Evolutionary conservation across 2,113 vertebrate genomes (phyloP), one percentile per base, ranked within the genome.

Genomic region (Oryzias javanicus): DNA sequence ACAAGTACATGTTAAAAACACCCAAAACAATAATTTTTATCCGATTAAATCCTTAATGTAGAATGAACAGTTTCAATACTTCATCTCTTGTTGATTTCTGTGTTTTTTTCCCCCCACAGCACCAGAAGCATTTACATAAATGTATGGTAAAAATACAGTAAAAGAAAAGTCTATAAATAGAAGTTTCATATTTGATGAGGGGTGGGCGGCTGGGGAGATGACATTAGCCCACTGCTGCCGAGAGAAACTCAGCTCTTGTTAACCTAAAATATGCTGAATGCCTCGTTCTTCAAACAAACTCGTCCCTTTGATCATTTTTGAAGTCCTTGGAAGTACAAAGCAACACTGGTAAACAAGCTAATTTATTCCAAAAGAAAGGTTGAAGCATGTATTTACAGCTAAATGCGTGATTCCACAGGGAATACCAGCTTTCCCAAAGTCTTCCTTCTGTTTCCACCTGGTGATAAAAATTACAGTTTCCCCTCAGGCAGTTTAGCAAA

Each of bases 351-450:
- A 87, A 81, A 86, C 81, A 86, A 85, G 88, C 72, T 79, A 87
- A 91, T 92, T 82, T 85, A 90, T 89, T 84, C 85, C 59, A 67
- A 83, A n/a, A 83, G 77, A 78, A 83, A 88, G 80, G 80, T 83
- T 88, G 83, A 75, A 80, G 79, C 65, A 52, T 72, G 75, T 89
- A 89, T 90, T 86, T 87, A 81, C 86, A 80, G 88, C 84, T 86
- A 87, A 90, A 85, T 81, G 79, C 51, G 76, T 60, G 81, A 79
- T 69, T 77, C 83, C 77, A 25, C 10, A 18, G 80, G 84, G 83
- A 83, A 78, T 67, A 69, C 58, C 54, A 22, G 64, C 61, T 54
- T 20, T 44, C 20, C 15, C 70, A 15, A 45, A 46, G 44, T 6
- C 62, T 53, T 24, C 64, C 64, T 60, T 35, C 57, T 73, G 56